A percentile compares a stretch with the other conserved stretches of the same genome.
These are phyloP conservation scores for Siniperca knerii DNA, from an alignment of 2,113 vertebrate genomes.

Conservation along the genomic window DNA sequence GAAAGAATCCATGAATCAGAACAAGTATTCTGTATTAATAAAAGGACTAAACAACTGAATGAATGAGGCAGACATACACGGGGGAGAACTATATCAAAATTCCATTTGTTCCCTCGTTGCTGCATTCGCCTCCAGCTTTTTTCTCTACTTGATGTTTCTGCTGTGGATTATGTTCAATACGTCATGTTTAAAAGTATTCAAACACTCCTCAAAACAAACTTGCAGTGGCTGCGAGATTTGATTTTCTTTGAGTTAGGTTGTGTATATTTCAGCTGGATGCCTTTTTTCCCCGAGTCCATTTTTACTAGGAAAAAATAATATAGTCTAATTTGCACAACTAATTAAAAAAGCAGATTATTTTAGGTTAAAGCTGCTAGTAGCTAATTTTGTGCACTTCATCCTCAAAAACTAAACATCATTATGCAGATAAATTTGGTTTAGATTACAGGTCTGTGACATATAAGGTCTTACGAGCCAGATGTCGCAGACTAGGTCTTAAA, in stretches of 20 bases:
- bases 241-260: background rate
- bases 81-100: constrained; percentile 2
- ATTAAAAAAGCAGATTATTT: background rate
- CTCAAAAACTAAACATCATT: background rate
- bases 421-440: background rate
- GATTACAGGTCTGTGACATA: background rate
- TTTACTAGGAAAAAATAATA: background rate
- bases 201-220: constrained; percentile 8
- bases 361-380: background rate
- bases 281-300: background rate
- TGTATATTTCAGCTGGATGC: background rate
- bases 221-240: background rate
- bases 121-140: background rate
- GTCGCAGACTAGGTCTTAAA: background rate
- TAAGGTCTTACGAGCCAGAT: too few species aligned
- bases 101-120: background rate
- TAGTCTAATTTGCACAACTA: background rate
- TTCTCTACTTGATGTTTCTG: constrained; percentile 1
- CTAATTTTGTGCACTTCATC: background rate
- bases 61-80: constrained; percentile 22
- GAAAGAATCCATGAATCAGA: constrained; percentile 47
- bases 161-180: background rate
- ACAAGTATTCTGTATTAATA: constrained; percentile 17
- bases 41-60: background rate
- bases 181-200: constrained; percentile 23